Percentiles rank a stretch among this genome's conserved stretches.
These are phyloP conservation scores for Rhodophaea formosa DNA, from an alignment of 2,888 invertebrate species.

Conservation along the genomic window DNA sequence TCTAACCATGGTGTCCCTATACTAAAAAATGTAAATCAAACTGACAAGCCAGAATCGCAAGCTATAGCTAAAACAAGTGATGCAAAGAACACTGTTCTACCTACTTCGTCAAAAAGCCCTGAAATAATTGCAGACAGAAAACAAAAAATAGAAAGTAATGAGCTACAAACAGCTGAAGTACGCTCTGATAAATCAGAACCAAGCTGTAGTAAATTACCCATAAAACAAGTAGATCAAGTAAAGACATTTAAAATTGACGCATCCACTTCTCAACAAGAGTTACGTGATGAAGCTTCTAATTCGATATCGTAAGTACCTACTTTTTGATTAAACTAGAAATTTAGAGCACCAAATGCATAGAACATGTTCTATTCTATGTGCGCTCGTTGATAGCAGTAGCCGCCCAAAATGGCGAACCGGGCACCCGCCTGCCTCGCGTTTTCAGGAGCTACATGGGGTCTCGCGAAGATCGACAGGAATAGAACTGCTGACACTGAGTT, in stretches of 20 bases:
- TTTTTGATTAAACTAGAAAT: too few relatives aligned
- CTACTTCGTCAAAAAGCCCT: background rate
- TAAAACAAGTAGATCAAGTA: background rate
- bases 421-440: too few relatives aligned
- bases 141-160: background rate
- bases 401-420: too few relatives aligned
- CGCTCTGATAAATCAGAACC: background rate
- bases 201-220: background rate
- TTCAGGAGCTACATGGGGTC: too few relatives aligned
- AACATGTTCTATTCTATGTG: too few relatives aligned
- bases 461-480: too few relatives aligned
- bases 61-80: background rate
- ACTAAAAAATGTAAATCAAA: slow-evolving; percentile 11
- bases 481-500: too few relatives aligned
- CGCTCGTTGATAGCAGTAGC: too few relatives aligned
- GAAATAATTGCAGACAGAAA: background rate
- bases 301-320: slow-evolving; percentile 51
- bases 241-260: slow-evolving; percentile 9
- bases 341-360: too few relatives aligned
- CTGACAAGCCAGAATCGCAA: background rate
- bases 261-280: slow-evolving; percentile 33
- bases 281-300: slow-evolving; percentile 26
- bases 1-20: slow-evolving; percentile 25
- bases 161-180: background rate
- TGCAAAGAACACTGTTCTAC: background rate